Conservation (phyloP, 2,797 vertebrate species). For the Cacajao melanocephalus region DNA sequence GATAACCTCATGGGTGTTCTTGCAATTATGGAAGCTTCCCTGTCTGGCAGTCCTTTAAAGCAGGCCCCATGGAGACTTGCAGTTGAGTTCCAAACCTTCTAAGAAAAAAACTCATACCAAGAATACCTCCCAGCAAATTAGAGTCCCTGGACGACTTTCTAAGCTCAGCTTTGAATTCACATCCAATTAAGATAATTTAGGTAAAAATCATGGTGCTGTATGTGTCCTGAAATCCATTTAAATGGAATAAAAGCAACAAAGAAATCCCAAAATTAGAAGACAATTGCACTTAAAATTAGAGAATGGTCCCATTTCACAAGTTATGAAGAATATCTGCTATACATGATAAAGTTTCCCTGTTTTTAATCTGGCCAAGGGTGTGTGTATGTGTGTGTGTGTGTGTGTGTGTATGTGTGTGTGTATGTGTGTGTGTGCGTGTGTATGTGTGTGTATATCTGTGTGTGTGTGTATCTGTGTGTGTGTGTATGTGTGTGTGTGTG, state of each 20-base stretch:
- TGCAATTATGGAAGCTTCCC: not conserved
- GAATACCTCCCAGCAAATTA: not conserved
- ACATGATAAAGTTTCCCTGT: not conserved
- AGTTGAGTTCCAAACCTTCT: not conserved
- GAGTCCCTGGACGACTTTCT: not conserved
- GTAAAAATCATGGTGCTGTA: not conserved
- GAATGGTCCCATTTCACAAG: not conserved
- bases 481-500: too few relatives aligned
- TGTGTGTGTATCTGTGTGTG: not conserved
- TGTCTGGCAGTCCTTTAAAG: not conserved
- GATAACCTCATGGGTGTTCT: not conserved
- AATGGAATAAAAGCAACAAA: not conserved
- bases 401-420: not conserved
- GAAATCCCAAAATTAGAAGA: not conserved
- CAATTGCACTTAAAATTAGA: not conserved
- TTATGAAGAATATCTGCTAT: not conserved
- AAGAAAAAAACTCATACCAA: not conserved
- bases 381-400: not conserved
- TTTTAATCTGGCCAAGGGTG: not conserved
- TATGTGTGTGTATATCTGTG: not conserved
- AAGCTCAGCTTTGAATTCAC: not conserved
- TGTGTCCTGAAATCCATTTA: not conserved
- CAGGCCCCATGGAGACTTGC: not conserved
- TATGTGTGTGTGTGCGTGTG: too few relatives aligned
- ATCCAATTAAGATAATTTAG: not conserved